Conservation (phyloP, 2,888 invertebrate genomes). For the Cheilosia impressa region DNA sequence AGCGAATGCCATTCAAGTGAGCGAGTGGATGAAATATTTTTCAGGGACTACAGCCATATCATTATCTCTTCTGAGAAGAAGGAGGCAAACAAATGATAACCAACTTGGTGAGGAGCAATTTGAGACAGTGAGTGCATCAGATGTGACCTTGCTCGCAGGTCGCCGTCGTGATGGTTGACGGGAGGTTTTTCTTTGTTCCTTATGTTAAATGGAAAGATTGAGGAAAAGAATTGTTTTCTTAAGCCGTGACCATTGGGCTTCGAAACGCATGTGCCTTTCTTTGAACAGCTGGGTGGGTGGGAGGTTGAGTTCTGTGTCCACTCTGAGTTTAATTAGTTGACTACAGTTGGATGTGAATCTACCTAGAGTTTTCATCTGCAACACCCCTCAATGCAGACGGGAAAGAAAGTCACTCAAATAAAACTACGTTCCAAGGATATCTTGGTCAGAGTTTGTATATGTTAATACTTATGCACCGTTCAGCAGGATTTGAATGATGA, state of each 20-base stretch:
- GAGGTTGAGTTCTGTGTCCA: no score
- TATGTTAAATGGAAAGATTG: background rate
- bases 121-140: slow-evolving; percentile 12
- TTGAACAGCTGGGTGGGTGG: no score
- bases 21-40: slow-evolving; percentile 3
- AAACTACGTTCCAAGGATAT: no score
- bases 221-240: slow-evolving; percentile 24
- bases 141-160: background rate
- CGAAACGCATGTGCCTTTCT: slow-evolving; percentile 16
- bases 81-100: background rate
- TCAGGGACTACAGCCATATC: slow-evolving; percentile 3
- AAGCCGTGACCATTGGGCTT: background rate
- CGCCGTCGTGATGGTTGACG: background rate
- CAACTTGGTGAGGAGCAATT: background rate
- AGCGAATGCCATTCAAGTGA: background rate
- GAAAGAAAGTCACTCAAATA: no score
- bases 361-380: no score
- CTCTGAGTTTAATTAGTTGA: no score
- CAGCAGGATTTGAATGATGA: no score
- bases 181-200: background rate
- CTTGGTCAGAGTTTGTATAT: no score
- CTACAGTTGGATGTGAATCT: no score
- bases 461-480: no score
- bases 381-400: no score
- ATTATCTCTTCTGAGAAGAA: background rate